These are phyloP conservation scores for Rhabdornis inornatus DNA, from an alignment of 2,113 vertebrate genomes.

Conservation along the genomic window DNA sequence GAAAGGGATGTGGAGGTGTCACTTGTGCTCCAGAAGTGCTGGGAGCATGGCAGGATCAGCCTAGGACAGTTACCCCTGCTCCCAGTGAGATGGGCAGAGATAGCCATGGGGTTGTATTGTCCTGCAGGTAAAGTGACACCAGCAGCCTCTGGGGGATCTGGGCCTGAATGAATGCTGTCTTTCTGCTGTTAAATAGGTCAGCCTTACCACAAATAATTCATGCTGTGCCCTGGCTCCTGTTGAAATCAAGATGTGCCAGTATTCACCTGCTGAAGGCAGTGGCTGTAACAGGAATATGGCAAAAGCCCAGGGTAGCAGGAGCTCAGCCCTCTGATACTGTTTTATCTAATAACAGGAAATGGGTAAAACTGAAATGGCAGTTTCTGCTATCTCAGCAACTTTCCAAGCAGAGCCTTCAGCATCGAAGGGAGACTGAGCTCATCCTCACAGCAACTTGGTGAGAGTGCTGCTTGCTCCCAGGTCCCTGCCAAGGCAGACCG, in stretches of 20 bases:
- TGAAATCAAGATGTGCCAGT: background rate
- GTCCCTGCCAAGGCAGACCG: background rate
- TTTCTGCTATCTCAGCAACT: conserved; percentile 1
- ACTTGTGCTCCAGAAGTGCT: background rate
- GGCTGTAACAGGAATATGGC: background rate
- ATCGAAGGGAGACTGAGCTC: background rate
- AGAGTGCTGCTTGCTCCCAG: background rate
- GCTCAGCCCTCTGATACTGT: background rate
- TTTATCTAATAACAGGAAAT: background rate
- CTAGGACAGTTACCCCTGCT: background rate
- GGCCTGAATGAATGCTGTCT: conserved; percentile 4
- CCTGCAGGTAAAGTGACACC: conserved; percentile 8
- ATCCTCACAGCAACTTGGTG: background rate
- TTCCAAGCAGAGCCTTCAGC: conserved; percentile 15
- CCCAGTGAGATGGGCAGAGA: background rate
- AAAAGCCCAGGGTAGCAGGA: background rate
- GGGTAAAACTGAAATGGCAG: background rate
- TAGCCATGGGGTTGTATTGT: background rate
- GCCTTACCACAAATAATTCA: conserved; percentile 49
- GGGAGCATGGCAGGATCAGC: background rate
- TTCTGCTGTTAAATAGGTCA: conserved; percentile 46
- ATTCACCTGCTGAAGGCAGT: conserved; percentile 17
- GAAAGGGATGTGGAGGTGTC: background rate
- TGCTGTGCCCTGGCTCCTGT: background rate
- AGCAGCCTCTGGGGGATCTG: background rate